Evolutionary conservation across 2,113 vertebrate genomes (phyloP).

Genomic region (Clarias macrocephalus): DNA sequence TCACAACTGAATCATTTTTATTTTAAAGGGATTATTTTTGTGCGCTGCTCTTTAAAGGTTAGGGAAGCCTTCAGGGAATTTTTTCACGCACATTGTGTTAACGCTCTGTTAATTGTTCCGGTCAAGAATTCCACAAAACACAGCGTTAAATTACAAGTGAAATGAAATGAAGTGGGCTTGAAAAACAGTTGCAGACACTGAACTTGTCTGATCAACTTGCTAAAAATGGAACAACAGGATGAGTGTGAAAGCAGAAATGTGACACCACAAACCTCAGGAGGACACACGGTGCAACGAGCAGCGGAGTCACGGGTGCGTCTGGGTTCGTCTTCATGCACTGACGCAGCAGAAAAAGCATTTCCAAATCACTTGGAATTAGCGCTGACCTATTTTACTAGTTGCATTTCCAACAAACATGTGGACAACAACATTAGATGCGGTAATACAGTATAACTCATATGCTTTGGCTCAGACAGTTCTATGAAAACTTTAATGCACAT

Average conservation of each 20-base stretch:
- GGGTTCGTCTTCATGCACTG: background rate
- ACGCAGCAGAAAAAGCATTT: background rate
- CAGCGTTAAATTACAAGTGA: background rate
- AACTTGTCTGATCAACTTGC: background rate
- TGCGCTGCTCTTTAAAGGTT: background rate
- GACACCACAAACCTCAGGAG: background rate
- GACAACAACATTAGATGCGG: background rate
- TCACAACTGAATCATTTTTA: background rate
- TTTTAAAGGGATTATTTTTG: background rate
- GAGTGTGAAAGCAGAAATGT: background rate
- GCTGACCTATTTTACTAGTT: background rate
- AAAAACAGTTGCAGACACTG: background rate
- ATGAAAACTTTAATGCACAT: background rate
- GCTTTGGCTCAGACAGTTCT: background rate
- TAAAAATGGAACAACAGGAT: background rate
- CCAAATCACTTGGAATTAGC: background rate
- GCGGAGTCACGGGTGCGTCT: background rate
- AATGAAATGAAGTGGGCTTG: too few species aligned
- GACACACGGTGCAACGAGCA: background rate
- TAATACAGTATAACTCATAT: background rate
- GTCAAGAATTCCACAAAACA: background rate
- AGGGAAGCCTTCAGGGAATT: background rate
- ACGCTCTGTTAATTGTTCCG: background rate
- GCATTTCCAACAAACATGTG: background rate
- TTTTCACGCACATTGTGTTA: background rate